A percentile compares a stretch with the other conserved stretches of the same genome.
Conservation (phyloP, 2,888 invertebrate species). For the Silvanus unidentatus region DNA sequence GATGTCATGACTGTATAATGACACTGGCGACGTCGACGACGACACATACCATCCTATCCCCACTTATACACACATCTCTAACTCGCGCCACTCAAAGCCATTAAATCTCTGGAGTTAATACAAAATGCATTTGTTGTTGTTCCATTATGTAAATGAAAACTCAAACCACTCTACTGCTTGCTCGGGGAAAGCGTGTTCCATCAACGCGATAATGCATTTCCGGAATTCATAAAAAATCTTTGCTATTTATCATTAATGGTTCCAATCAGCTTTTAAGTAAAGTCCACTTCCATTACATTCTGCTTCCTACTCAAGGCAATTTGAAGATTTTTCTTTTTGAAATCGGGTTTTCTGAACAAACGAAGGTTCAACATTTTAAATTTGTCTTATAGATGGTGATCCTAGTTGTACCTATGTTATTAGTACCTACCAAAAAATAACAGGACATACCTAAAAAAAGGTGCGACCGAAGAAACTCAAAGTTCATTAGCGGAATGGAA, state of each 20-base stretch:
- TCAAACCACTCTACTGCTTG: conserved; percentile 36
- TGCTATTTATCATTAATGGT: conserved; percentile 17
- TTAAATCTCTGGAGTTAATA: conserved; percentile 49
- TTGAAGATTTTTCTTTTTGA: too few relatives aligned
- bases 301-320: too few relatives aligned
- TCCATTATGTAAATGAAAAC: conserved; percentile 50
- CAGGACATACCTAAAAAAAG: too few relatives aligned
- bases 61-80: conserved; percentile 15
- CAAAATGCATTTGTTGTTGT: conserved; percentile 50
- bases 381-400: too few relatives aligned
- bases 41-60: conserved; percentile 10
- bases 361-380: too few relatives aligned
- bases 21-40: conserved; percentile 26
- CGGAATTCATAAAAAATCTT: conserved; percentile 34
- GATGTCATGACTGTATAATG: conserved; percentile 46
- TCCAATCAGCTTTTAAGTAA: conserved; percentile 10
- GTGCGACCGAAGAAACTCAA: too few relatives aligned
- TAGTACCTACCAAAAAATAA: too few relatives aligned
- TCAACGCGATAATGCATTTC: conserved; percentile 43
- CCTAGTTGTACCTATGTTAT: too few relatives aligned
- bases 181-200: conserved; percentile 36
- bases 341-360: too few relatives aligned
- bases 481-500: too few relatives aligned
- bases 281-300: too few relatives aligned
- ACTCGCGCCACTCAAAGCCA: conserved; percentile 39